Evolutionary conservation across 1,140 invertebrate species (phyloP).

Genomic region (Tetranychus urticae): DNA sequence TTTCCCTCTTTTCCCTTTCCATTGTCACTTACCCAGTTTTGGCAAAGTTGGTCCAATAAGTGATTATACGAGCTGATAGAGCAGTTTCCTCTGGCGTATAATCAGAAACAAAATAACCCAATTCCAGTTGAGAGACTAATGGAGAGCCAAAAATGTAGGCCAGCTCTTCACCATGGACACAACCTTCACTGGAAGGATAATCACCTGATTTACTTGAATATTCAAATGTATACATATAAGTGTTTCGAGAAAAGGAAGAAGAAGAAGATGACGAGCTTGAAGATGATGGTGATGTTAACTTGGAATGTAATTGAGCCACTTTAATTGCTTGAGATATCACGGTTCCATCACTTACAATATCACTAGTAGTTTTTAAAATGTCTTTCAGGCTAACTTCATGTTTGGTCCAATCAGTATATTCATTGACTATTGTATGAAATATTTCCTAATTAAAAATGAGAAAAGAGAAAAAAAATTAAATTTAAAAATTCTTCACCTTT

Average conservation of each 20-base stretch:
- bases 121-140: slow-evolving; percentile 38
- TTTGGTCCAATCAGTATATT: slow-evolving; percentile 91
- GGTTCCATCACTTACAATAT: slow-evolving; percentile 75
- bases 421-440: slow-evolving; percentile 84
- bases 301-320: slow-evolving; percentile 68
- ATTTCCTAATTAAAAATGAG: slow-evolving; percentile 66
- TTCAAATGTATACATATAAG: slow-evolving; percentile 16
- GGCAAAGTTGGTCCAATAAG: slow-evolving; percentile 85
- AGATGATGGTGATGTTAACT: background rate
- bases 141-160: background rate
- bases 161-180: slow-evolving; percentile 27
- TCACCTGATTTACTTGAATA: background rate
- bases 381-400: slow-evolving; percentile 81
- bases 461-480: background rate
- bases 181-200: slow-evolving; percentile 32
- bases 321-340: slow-evolving; percentile 73
- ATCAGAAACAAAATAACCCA: slow-evolving; percentile 35
- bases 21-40: slow-evolving; percentile 35
- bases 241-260: slow-evolving; percentile 24
- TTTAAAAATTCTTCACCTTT: no score
- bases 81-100: slow-evolving; percentile 68
- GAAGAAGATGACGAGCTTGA: background rate
- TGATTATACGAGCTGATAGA: slow-evolving; percentile 72
- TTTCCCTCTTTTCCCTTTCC: no score
- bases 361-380: slow-evolving; percentile 71